A percentile compares a stretch with the other conserved stretches of the same genome.
Evolutionary conservation across 1,140 invertebrate species (phyloP).

Genomic region (Brachionus asplanchnoidis): DNA sequence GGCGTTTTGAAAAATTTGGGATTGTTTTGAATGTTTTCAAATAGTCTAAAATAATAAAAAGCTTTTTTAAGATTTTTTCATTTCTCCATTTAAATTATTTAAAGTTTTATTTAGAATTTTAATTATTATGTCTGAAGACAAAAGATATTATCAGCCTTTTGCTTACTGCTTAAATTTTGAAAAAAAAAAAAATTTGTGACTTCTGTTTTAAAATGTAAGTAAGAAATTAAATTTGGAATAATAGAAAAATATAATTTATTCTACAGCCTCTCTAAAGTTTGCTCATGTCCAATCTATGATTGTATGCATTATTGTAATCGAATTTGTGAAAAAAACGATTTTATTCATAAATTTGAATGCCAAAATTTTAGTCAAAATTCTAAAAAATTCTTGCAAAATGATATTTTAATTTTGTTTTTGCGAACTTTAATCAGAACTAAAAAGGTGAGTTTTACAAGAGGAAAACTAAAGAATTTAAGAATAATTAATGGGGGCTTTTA

Average conservation of each 20-base stretch:
- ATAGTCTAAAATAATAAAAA: too few species aligned
- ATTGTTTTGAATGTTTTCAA: too few species aligned
- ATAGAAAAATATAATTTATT: background rate
- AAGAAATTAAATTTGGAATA: background rate
- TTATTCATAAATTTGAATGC: background rate
- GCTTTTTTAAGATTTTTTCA: too few species aligned
- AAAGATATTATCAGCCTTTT: background rate
- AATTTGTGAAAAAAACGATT: background rate
- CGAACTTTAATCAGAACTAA: background rate
- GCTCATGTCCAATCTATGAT: background rate
- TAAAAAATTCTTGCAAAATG: background rate
- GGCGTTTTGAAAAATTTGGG: too few species aligned
- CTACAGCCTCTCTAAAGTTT: background rate
- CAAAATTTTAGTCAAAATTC: background rate
- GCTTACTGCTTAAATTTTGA: background rate
- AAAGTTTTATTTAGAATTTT: too few species aligned
- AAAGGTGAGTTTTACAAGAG: background rate
- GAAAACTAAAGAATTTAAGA: too few species aligned
- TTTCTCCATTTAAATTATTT: too few species aligned
- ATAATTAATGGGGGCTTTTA: too few species aligned
- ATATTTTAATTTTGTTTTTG: background rate
- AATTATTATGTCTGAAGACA: too few species aligned
- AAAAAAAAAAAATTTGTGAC: background rate
- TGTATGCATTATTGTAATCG: background rate
- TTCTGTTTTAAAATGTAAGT: background rate